A percentile compares a stretch with the other conserved stretches of the same genome.
These are phyloP conservation scores for Drosophila robusta DNA, from an alignment of 2,888 invertebrate species.

Conservation along the genomic window DNA sequence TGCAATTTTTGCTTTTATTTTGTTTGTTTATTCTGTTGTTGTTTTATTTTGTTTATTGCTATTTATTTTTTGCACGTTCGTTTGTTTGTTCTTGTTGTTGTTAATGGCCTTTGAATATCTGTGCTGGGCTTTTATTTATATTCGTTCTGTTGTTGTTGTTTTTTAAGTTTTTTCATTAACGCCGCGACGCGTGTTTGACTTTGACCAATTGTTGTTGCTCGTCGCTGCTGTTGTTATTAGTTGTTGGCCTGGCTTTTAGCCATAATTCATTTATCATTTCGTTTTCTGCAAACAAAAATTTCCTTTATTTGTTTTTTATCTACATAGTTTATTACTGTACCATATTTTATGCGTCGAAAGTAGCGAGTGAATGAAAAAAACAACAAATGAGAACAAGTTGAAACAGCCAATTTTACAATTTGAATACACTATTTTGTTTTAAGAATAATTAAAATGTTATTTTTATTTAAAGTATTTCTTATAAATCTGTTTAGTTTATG, in stretches of 20 bases:
- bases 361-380: background rate
- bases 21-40: conserved; percentile 20
- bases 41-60: conserved; percentile 16
- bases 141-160: background rate
- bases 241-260: conserved; percentile 37
- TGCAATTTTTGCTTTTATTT: conserved; percentile 17
- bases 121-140: background rate
- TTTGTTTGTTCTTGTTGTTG: conserved; percentile 29
- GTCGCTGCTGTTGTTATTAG: conserved; percentile 17
- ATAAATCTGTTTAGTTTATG: too few species aligned
- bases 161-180: conserved; percentile 38
- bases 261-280: conserved; percentile 59
- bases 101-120: conserved; percentile 53
- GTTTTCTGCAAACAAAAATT: conserved; percentile 27
- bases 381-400: background rate
- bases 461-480: too few species aligned
- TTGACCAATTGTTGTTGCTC: conserved; percentile 37
- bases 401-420: too few species aligned
- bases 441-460: too few species aligned
- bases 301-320: conserved; percentile 19
- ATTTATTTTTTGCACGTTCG: conserved; percentile 23
- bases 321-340: conserved; percentile 29
- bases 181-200: conserved; percentile 32
- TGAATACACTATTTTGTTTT: too few species aligned
- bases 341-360: conserved; percentile 42